These are phyloP conservation scores for Plumapathes pennacea DNA, from an alignment of 92 coral and sea anemone genomes.

Conservation along the genomic window DNA sequence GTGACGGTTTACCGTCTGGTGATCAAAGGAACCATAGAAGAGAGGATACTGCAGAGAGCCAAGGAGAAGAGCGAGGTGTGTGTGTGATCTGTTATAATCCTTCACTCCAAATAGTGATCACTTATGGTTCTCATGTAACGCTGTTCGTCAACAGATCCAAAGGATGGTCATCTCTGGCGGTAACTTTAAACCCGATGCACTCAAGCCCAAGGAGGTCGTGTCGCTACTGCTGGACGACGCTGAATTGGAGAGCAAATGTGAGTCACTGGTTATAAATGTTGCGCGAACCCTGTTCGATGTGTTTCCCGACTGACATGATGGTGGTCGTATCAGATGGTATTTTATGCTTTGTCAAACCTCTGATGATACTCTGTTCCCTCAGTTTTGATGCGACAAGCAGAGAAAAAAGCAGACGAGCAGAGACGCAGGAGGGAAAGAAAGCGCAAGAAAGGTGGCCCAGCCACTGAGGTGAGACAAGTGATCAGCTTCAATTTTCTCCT, in stretches of 20 bases:
- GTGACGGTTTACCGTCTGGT: constrained; percentile 95
- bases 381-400: constrained; percentile 95
- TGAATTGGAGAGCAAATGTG: constrained; percentile 94
- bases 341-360: not conserved
- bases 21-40: constrained; percentile 94
- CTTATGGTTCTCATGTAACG: too few species aligned
- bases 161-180: constrained; percentile 99
- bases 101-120: too few species aligned
- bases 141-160: constrained; percentile 83
- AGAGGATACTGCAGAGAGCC: constrained; percentile 95
- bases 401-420: constrained; percentile 98
- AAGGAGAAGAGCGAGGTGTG: constrained; percentile 96
- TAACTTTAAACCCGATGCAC: constrained; percentile 97
- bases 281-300: too few species aligned
- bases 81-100: not conserved
- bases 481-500: too few species aligned
- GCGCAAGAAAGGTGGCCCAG: constrained; percentile 71
- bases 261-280: too few species aligned
- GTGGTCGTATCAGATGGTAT: not conserved
- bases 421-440: constrained; percentile 89
- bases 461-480: too few species aligned
- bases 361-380: not conserved
- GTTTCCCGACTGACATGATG: not conserved
- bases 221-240: constrained; percentile 93
- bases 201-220: constrained; percentile 97